These are phyloP conservation scores for Otocyon megalotis DNA, from an alignment of 2,113 vertebrate species.

Conservation along the genomic window DNA sequence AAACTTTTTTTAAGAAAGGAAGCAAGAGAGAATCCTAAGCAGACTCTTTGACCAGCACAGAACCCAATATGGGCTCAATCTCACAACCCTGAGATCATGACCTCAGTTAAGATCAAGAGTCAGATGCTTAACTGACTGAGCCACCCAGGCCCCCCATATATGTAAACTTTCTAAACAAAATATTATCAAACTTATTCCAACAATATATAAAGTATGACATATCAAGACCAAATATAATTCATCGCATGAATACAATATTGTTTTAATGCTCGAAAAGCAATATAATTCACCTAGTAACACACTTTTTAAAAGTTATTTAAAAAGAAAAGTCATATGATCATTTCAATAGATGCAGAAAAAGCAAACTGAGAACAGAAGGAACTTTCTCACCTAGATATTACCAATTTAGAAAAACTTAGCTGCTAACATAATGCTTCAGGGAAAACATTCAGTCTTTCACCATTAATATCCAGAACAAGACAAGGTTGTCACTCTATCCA, in stretches of 20 bases:
- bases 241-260: background rate
- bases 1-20: background rate
- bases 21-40: background rate
- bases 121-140: background rate
- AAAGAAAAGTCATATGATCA: background rate
- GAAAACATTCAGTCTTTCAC: background rate
- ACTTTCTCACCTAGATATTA: background rate
- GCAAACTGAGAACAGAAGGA: background rate
- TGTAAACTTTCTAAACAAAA: background rate
- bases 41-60: background rate
- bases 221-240: background rate
- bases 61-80: background rate
- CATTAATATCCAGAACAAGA: background rate
- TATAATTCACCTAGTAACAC: background rate
- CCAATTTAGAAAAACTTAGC: background rate
- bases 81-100: background rate
- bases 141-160: background rate
- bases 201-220: background rate
- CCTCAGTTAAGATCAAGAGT: background rate
- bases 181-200: background rate
- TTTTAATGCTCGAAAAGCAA: background rate
- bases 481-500: background rate
- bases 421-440: background rate
- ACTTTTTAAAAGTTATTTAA: background rate
- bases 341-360: background rate